phyloP scores from a whole-genome alignment of 2,113 vertebrate genomes.

The Turdus rufiventris region DNA sequence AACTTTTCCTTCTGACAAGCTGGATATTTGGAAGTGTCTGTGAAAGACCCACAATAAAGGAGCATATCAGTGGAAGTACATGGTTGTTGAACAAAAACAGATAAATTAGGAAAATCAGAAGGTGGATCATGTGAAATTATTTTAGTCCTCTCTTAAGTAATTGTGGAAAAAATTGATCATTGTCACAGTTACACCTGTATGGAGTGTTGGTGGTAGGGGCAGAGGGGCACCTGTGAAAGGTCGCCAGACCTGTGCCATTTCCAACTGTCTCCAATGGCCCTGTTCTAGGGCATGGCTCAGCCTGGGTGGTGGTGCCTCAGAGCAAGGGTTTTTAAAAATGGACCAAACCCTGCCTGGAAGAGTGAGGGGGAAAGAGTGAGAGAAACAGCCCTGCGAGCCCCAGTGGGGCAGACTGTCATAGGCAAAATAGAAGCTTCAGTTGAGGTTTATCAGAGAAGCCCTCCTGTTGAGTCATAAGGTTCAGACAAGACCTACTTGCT shows the following conservation, averaged over 20 bases:
- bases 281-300: background rate
- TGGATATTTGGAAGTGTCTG: background rate
- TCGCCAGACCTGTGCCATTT: accelerated
- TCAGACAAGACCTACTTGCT: background rate
- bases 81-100: background rate
- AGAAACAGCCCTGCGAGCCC: background rate
- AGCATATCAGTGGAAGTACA: background rate
- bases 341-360: background rate
- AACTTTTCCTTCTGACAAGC: background rate
- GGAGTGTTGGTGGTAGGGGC: background rate
- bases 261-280: accelerated
- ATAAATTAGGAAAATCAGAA: background rate
- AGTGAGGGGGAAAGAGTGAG: background rate
- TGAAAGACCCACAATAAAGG: background rate
- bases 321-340: background rate
- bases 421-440: background rate
- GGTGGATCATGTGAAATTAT: background rate
- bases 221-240: background rate
- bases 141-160: background rate
- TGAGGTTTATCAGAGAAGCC: background rate
- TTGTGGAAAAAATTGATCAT: background rate
- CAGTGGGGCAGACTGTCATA: background rate
- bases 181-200: background rate
- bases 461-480: background rate
- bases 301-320: no score